Evolutionary conservation across 2,888 invertebrate species (phyloP).

Genomic region (Mylabris sibirica): DNA sequence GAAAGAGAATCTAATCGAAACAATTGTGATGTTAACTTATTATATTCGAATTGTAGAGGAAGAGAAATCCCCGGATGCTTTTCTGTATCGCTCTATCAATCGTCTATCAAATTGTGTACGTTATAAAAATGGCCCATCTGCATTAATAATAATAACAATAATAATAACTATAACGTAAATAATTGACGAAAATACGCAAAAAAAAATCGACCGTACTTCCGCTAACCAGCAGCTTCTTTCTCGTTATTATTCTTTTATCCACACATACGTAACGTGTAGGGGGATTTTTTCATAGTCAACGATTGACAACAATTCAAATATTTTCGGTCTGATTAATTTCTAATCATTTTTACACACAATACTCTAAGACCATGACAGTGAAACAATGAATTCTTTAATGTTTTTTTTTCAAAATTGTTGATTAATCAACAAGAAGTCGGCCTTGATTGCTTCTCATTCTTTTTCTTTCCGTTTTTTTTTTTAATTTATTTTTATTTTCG

Average conservation of each 20-base stretch:
- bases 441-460: background rate
- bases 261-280: background rate
- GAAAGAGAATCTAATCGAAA: background rate
- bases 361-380: background rate
- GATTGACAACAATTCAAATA: constrained; percentile 26
- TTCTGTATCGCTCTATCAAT: constrained; percentile 9
- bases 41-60: background rate
- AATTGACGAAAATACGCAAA: constrained; percentile 1
- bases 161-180: background rate
- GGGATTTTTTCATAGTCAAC: constrained; percentile 16
- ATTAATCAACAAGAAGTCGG: background rate
- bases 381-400: background rate
- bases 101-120: constrained; percentile 2
- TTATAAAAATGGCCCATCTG: constrained; percentile 4
- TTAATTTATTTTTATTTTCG: too few species aligned
- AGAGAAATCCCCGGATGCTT: constrained; percentile 10
- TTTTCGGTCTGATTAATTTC: constrained; percentile 26
- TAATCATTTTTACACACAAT: background rate
- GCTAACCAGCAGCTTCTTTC: background rate
- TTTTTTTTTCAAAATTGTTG: background rate
- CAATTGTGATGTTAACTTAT: background rate
- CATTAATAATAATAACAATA: too few species aligned
- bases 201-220: background rate
- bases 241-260: background rate
- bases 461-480: too few species aligned